Base-by-base conservation (phyloP, 1,140 invertebrate genomes). In the Aricia agestis region DNA sequence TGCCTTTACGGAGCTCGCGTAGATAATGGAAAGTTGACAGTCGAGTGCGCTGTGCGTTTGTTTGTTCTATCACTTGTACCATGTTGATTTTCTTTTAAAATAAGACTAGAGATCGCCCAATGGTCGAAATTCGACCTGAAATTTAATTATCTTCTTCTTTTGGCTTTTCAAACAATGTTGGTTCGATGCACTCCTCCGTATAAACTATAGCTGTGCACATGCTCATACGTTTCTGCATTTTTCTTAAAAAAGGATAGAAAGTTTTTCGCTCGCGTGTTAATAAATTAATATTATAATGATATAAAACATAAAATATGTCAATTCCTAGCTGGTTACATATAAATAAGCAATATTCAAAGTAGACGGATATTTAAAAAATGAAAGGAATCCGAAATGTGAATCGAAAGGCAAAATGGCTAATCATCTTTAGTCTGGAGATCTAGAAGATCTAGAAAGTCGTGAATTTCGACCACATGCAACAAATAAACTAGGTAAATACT, bases 21-120 rank as follows among this genome's bases (percentile, higher is more conserved):
- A 6, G 59, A 63, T 63, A 63, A 31, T 19, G 59, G 59, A 63
- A 63, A 63, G 59, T 63, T 63, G 59, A 63, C 59, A 25, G 59
- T 11, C 17, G 19, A 25, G 25, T 25, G 25, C 1, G 1, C 3
- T 10, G 18, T 63, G 59, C 18, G 45, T 52, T 52, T 52, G 11
- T 52, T 52, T 4, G 45, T 6, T 9, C 9, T 36, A 36, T 36
- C 36, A 36, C 45, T 52, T 52, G 45, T 52, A 36, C 36, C 36
- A 5, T 36, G 4, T 52, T 52, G 13, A 52, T 36, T 36, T 36
- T 36, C 36, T 36, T 36, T 36, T 7, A 36, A 36, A 36, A 6
- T n/a, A n/a, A n/a, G n/a, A n/a, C n/a, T n/a, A n/a, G n/a, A n/a
- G n/a, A n/a, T n/a, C n/a, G n/a, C n/a, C n/a, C n/a, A n/a, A n/a